Conservation (phyloP, 2,888 invertebrate species). For the Ommatoiulus sabulosus region DNA sequence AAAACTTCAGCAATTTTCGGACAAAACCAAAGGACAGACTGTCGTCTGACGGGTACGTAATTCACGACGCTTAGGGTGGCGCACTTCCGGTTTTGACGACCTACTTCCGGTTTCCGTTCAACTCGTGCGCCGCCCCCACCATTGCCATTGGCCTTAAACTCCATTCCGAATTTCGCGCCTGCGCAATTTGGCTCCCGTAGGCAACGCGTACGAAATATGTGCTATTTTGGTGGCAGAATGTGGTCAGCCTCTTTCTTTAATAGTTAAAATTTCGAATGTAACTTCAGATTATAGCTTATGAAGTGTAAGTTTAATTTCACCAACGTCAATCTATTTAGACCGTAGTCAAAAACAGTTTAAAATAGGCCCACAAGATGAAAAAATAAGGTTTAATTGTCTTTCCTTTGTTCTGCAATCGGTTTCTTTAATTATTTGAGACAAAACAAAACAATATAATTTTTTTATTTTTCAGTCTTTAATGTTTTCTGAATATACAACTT, state of each 20-base stretch:
- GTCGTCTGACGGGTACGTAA: background rate
- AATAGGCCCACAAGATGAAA: too few species aligned
- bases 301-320: too few species aligned
- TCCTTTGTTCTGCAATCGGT: too few species aligned
- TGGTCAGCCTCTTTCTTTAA: background rate
- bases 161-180: background rate
- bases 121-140: background rate
- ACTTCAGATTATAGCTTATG: too few species aligned
- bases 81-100: background rate
- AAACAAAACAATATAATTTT: too few species aligned
- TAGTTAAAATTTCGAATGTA: too few species aligned
- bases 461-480: too few species aligned
- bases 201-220: background rate
- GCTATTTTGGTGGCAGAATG: background rate
- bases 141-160: slow-evolving; percentile 20
- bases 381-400: too few species aligned
- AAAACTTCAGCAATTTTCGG: background rate
- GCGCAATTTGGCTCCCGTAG: background rate
- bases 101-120: background rate
- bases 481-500: too few species aligned
- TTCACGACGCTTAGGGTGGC: slow-evolving; percentile 9
- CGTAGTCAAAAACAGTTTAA: too few species aligned
- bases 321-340: too few species aligned
- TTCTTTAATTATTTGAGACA: too few species aligned
- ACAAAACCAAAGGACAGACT: background rate